Evolutionary conservation across 2,797 vertebrate genomes (phyloP).

Genomic region (Babyrousa celebensis): DNA sequence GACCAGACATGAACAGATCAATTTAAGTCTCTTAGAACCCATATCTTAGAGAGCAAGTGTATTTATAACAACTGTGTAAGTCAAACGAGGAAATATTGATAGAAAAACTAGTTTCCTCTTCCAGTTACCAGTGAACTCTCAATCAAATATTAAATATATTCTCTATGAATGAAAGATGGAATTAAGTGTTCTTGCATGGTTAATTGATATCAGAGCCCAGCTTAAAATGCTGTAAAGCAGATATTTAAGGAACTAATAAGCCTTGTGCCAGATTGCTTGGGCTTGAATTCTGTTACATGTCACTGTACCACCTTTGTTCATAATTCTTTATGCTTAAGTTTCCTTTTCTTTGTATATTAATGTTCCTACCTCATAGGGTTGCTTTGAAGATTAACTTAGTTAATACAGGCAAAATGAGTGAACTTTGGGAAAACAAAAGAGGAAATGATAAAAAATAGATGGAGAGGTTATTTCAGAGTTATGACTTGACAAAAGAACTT

Average conservation of each 20-base stretch:
- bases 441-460: constrained; percentile 64
- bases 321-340: not conserved
- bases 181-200: not conserved
- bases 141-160: not conserved
- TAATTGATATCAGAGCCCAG: not conserved
- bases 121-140: not conserved
- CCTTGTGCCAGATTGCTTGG: not conserved
- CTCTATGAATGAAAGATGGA: not conserved
- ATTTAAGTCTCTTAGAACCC: not conserved
- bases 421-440: constrained; percentile 64
- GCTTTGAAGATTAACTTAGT: not conserved
- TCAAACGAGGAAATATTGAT: constrained; percentile 2
- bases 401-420: constrained; percentile 4
- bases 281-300: not conserved
- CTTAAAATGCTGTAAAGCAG: not conserved
- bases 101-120: not conserved
- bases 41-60: not conserved
- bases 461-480: constrained; percentile 10
- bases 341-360: not conserved
- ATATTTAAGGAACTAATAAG: not conserved
- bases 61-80: not conserved
- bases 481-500: not conserved
- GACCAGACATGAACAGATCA: not conserved
- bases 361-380: not conserved
- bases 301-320: not conserved